These are phyloP conservation scores for Euschistus heros DNA, from an alignment of 1,140 invertebrate species.

Conservation along the genomic window DNA sequence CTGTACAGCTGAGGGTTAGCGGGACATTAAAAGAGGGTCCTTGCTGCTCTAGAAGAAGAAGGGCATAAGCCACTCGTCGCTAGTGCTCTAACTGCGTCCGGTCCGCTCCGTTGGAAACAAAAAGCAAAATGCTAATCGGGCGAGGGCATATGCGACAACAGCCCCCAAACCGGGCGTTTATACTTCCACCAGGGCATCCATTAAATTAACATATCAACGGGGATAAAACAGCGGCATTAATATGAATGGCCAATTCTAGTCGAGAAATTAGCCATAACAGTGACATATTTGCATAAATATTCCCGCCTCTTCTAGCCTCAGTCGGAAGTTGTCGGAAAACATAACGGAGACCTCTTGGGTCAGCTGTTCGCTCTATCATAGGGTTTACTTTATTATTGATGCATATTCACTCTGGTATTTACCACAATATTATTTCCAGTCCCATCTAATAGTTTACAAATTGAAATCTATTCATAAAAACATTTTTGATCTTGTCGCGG, in stretches of 20 bases:
- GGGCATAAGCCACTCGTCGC: no score
- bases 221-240: slow-evolving; percentile 24
- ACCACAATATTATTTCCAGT: no score
- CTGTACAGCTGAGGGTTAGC: no score
- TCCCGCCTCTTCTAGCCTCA: neutral
- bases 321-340: slow-evolving; percentile 3
- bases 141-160: neutral
- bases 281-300: slow-evolving; percentile 26
- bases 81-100: no score
- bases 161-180: neutral
- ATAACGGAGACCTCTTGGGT: neutral
- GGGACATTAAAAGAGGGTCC: no score
- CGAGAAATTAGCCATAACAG: slow-evolving; percentile 25
- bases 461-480: no score
- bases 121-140: neutral
- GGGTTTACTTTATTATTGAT: no score
- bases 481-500: no score
- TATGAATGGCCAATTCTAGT: slow-evolving; percentile 19
- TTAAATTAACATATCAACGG: slow-evolving; percentile 20
- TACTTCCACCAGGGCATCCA: slow-evolving; percentile 7
- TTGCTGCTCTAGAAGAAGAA: no score
- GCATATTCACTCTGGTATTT: no score
- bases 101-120: no score
- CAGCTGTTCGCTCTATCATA: neutral
- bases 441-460: no score